phyloP scores from a whole-genome alignment of 2,113 vertebrate species.

The Malurus cyaneus region DNA sequence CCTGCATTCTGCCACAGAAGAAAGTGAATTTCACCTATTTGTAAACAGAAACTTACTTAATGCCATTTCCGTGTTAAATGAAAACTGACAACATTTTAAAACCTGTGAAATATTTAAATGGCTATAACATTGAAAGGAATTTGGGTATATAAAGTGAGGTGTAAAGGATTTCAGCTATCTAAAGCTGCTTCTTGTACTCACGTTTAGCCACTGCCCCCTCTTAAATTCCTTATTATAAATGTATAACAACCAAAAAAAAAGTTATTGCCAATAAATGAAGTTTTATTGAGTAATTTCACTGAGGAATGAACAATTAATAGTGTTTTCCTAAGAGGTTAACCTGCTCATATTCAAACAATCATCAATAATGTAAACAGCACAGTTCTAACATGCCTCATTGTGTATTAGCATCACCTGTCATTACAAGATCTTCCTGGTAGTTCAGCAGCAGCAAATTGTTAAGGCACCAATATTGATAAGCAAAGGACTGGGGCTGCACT shows the following conservation, averaged over 20 bases:
- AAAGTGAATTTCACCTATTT: background rate
- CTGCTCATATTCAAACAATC: background rate
- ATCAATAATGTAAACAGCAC: background rate
- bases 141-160: background rate
- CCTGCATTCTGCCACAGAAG: background rate
- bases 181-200: background rate
- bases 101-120: background rate
- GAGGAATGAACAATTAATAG: background rate
- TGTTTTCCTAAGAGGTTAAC: background rate
- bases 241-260: background rate
- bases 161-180: background rate
- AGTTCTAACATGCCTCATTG: background rate
- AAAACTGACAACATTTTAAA: background rate
- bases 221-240: background rate
- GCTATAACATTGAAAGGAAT: background rate
- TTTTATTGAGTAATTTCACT: background rate
- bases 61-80: background rate
- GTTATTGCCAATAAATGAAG: background rate
- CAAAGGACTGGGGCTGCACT: constrained; percentile 57
- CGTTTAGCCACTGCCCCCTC: background rate
- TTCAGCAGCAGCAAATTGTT: background rate
- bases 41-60: background rate
- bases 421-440: background rate
- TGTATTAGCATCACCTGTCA: background rate
- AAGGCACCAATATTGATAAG: constrained; percentile 25